These are phyloP conservation scores for Stomorhina lunata DNA, from an alignment of 2,888 invertebrate species.

Conservation along the genomic window DNA sequence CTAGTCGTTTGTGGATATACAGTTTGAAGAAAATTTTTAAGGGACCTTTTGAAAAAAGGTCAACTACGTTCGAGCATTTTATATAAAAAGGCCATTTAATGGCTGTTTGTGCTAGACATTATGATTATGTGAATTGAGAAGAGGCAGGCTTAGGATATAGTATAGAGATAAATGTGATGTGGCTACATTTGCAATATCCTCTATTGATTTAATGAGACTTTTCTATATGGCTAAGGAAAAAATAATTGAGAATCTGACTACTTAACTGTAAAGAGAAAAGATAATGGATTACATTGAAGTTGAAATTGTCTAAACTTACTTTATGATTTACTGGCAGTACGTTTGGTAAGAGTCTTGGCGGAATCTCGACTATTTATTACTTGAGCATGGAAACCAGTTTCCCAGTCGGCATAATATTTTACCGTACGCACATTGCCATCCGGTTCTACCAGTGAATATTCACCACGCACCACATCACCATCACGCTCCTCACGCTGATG, in stretches of 20 bases:
- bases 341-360: slow-evolving; percentile 77
- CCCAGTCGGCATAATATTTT: slow-evolving; percentile 88
- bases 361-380: slow-evolving; percentile 85
- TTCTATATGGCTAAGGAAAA: slow-evolving; percentile 45
- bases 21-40: background rate
- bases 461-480: slow-evolving; percentile 87
- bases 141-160: background rate
- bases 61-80: no score
- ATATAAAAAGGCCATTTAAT: no score
- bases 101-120: slow-evolving; percentile 8
- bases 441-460: slow-evolving; percentile 86
- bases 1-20: background rate
- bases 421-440: slow-evolving; percentile 88
- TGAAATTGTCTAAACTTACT: slow-evolving; percentile 60
- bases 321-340: slow-evolving; percentile 71
- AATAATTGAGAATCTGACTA: slow-evolving; percentile 64
- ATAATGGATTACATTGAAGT: background rate
- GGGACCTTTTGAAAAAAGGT: background rate
- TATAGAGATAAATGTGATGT: background rate
- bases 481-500: slow-evolving; percentile 87
- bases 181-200: slow-evolving; percentile 10
- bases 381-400: slow-evolving; percentile 88
- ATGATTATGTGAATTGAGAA: slow-evolving; percentile 20
- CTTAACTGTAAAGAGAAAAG: slow-evolving; percentile 53
- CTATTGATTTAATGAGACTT: slow-evolving; percentile 42